A percentile compares a stretch with the other conserved stretches of the same genome.
Conservation (phyloP, 2,797 vertebrate genomes). For the Xerus rutilus region DNA sequence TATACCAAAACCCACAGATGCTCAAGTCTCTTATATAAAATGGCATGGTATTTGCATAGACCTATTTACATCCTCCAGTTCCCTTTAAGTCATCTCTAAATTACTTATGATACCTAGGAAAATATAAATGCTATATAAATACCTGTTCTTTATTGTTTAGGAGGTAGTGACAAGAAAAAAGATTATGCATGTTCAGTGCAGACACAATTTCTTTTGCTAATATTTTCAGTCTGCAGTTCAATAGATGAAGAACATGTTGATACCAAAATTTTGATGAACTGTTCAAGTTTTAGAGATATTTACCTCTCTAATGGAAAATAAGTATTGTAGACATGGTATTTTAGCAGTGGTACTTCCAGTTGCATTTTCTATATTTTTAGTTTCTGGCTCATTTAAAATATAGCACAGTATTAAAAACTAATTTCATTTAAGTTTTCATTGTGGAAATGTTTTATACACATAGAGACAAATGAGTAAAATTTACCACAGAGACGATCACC, state of each 20-base stretch:
- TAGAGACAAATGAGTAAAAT: not conserved
- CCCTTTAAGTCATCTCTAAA: not conserved
- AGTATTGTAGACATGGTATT: not conserved
- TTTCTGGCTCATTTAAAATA: constrained; percentile 54
- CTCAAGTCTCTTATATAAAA: not conserved
- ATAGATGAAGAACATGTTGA: not conserved
- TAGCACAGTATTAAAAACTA: not conserved
- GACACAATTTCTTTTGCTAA: not conserved
- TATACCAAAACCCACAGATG: not conserved
- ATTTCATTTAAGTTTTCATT: constrained; percentile 15
- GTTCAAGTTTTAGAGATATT: not conserved
- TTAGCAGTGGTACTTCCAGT: not conserved
- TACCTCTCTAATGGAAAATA: not conserved
- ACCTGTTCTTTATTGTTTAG: not conserved
- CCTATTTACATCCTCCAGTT: not conserved
- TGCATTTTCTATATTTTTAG: constrained; percentile 57
- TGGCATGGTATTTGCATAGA: not conserved
- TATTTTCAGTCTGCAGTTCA: not conserved
- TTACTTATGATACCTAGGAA: not conserved
- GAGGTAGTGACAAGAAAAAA: not conserved
- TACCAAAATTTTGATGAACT: not conserved
- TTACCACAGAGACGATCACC: no score
- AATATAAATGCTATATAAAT: not conserved
- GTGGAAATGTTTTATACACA: not conserved
- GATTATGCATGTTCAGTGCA: not conserved